A percentile compares a stretch with the other conserved stretches of the same genome.
These are phyloP conservation scores for Nothocercus julius DNA, from an alignment of 2,113 vertebrate genomes.

Conservation along the genomic window DNA sequence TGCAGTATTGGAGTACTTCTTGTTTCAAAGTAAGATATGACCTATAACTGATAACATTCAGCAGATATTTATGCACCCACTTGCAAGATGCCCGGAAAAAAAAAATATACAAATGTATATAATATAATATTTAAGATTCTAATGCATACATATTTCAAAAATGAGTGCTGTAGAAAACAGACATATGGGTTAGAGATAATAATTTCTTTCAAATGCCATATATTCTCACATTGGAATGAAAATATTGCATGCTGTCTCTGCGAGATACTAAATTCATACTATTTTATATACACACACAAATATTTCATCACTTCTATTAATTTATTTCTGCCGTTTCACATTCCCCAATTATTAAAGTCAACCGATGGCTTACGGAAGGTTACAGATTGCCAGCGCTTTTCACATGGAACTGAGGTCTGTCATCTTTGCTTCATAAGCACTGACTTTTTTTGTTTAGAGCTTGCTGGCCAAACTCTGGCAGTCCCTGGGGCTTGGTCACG, in stretches of 20 bases:
- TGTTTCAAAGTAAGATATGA: background rate
- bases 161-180: background rate
- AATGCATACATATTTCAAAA: background rate
- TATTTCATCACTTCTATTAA: background rate
- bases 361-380: background rate
- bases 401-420: background rate
- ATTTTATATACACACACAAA: background rate
- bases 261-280: background rate
- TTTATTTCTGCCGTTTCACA: background rate
- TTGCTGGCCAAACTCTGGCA: background rate
- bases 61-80: background rate
- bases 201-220: background rate
- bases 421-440: background rate
- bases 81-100: background rate
- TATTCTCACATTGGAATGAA: constrained; percentile 4
- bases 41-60: background rate
- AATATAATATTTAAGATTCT: background rate
- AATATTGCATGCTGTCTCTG: background rate
- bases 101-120: background rate
- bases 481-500: background rate
- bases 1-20: rapidly evolving
- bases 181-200: background rate
- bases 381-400: background rate
- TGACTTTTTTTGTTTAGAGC: background rate
- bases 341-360: constrained; percentile 38